Percentiles rank a stretch among this genome's conserved stretches.
phyloP scores from a whole-genome alignment of 2,888 invertebrate species.

The Helobdella robusta region DNA sequence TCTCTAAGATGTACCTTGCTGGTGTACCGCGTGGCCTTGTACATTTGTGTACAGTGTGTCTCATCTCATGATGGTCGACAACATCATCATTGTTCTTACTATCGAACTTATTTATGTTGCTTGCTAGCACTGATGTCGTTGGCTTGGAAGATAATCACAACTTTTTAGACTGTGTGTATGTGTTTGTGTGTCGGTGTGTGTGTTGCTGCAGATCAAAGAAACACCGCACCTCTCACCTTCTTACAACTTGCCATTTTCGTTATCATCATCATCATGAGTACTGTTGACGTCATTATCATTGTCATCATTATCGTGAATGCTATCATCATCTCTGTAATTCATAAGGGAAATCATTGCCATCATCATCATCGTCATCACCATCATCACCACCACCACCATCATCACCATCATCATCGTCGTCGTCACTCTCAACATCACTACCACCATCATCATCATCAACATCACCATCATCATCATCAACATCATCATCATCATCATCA shows the following conservation, averaged over 20 bases:
- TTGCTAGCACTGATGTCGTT: too few relatives aligned
- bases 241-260: neutral
- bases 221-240: neutral
- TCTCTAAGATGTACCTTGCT: too few relatives aligned
- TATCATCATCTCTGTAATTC: neutral
- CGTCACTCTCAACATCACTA: too few relatives aligned
- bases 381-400: too few relatives aligned
- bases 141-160: too few relatives aligned
- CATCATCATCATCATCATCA: conserved; percentile 1
- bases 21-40: too few relatives aligned
- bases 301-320: neutral
- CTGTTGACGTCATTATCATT: neutral
- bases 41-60: too few relatives aligned
- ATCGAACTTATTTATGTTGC: too few relatives aligned
- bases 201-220: neutral
- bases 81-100: too few relatives aligned
- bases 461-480: neutral
- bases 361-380: too few relatives aligned
- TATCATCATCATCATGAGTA: neutral
- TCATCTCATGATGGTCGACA: too few relatives aligned
- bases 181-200: neutral
- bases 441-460: neutral
- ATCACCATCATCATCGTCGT: too few relatives aligned
- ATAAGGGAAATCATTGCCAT: neutral
- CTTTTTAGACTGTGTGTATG: neutral